phyloP scores from a whole-genome alignment of 2,113 vertebrate species.

The Rhea americana region DNA sequence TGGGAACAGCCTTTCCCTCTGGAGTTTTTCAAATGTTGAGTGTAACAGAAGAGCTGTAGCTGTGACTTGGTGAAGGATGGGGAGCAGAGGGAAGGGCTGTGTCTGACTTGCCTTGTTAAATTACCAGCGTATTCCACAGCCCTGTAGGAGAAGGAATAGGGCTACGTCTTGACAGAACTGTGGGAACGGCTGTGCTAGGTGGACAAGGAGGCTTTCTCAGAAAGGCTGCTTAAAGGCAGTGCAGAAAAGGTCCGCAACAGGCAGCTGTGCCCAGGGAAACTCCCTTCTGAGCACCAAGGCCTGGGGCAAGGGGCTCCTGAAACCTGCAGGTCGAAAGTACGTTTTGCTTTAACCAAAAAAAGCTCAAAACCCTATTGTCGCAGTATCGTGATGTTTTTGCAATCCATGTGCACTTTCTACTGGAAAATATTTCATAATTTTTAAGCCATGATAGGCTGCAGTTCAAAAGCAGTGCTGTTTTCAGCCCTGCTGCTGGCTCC shows the following conservation, averaged over 20 bases:
- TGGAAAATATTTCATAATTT: neutral
- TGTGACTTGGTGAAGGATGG: neutral
- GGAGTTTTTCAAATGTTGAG: neutral
- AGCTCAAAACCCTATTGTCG: accelerated
- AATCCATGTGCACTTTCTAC: neutral
- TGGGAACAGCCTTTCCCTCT: neutral
- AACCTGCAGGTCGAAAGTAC: neutral
- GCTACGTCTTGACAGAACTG: no score
- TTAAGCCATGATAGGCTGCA: neutral
- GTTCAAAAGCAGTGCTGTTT: neutral
- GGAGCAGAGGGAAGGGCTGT: neutral
- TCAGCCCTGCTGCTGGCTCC: neutral
- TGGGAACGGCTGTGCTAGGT: neutral
- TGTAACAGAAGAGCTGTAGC: neutral
- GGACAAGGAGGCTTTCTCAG: neutral
- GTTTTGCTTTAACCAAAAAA: neutral
- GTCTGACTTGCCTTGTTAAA: neutral
- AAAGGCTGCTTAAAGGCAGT: neutral
- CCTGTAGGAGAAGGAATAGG: no score
- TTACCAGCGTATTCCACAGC: no score
- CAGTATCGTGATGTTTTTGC: neutral
- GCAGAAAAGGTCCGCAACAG: neutral
- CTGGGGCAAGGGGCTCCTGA: neutral
- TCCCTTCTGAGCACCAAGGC: neutral
- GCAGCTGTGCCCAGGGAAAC: neutral